Base-by-base conservation (phyloP, 2,888 invertebrate genomes). In the Endotricha flammealis region DNA sequence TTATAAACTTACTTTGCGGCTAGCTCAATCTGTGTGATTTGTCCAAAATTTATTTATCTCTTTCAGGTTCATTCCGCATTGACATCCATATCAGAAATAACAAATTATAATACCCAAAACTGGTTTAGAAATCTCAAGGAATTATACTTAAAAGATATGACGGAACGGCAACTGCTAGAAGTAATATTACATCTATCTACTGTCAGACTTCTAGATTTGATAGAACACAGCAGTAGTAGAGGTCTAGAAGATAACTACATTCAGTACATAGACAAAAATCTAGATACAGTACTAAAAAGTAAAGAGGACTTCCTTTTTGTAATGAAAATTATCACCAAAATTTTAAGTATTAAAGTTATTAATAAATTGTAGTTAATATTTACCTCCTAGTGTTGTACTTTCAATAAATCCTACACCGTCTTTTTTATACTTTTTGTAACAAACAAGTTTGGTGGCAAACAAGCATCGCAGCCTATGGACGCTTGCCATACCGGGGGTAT, bases 61-160 rank as follows among this genome's bases (percentile, higher is more conserved):
- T 75, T 73, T 29, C 64, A 85, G 85, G 33, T 85, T 0, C 80
- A 85, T 39, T 57, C 57, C 2, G 64, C 77, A 0, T 34, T 83
- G 9, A 73, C 64, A 32, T 49, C 68, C 9, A 66, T 82, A 38
- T 59, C 78, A 0, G 35, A 43, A 5, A 45, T 73, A 10, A 76
- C 76, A 0, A 65, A 48, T 12, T 75, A 58, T 36, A 60, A 49
- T 1, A 50, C 57, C 0, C 81, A 79, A 33, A 50, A 45, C 1
- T 81, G 78, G 80, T 73, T 56, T 6, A 9, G 49, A 4, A 73
- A 77, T 12, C 32, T 82, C 0, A 72, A 71, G 42, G 50, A 64
- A 1, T 20, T 77, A 0, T 77, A 72, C 31, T 14, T 82, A 1
- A 44, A 42, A 3, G 33, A 46, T 0, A 43, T 55, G 0, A 41